Base-by-base conservation (phyloP, 1,140 invertebrate genomes). In the Panagrolaimus sp. region DNA sequence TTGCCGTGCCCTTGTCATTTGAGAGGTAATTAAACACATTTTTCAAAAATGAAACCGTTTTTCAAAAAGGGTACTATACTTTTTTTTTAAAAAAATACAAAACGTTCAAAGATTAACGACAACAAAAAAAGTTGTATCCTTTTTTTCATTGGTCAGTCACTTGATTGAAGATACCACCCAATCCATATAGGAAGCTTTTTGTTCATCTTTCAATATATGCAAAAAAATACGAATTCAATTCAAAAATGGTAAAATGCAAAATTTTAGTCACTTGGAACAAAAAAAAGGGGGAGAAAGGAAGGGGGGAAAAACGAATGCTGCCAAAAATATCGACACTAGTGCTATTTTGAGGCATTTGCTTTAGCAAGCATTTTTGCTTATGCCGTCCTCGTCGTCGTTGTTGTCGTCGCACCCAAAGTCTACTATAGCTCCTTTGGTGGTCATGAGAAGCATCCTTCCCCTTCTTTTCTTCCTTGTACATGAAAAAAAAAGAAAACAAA, bases 321-420 rank as follows among this genome's bases (percentile, higher is more conserved):
- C 52, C 52, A 28, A 58, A 58, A 58, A 58, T 58, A 58, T 58
- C 52, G 52, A 58, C 52, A 28, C 52, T 21, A 58, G 28, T 21
- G 52, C 52, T 58, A 58, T 58, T 58, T 58, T 58, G 52, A 58
- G 52, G 32, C 32, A 38, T 38, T 38, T 38, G 32, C 32, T 38
- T 38, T 38, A 38, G 32, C 32, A 38, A 38, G 32, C 32, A 38
- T 38, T 38, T 38, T 38, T 38, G 32, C 32, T 38, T 38, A 38
- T 38, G 32, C 32, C 32, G 7, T 38, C n/a, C n/a, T n/a, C n/a
- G n/a, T n/a, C n/a, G n/a, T n/a, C 32, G 32, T 38, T 7, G 32
- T 38, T 38, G 32, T 38, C 32, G 32, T 38, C 32, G 32, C 32
- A 38, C 32, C 32, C 32, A 38, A n/a, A 38, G 32, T 38, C 32